Percentiles rank a stretch among this genome's conserved stretches.
phyloP scores from a whole-genome alignment of 1,140 invertebrate species.

The Anthonomus grandis region DNA sequence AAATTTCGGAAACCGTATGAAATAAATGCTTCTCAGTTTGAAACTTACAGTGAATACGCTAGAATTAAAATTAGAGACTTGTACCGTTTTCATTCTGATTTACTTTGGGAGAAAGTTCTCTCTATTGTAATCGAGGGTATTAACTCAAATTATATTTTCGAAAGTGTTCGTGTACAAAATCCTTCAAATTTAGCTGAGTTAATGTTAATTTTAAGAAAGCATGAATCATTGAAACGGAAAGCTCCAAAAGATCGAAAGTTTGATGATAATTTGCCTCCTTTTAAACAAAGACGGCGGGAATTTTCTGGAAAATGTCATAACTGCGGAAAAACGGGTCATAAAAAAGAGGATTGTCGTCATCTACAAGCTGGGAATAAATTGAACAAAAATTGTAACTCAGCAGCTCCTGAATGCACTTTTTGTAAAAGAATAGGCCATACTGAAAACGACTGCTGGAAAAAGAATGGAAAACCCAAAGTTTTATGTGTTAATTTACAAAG shows the following conservation, averaged over 20 bases:
- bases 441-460: conserved; percentile 3
- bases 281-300: not conserved
- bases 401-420: not conserved
- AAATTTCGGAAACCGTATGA: too few relatives aligned
- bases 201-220: not conserved
- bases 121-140: not conserved
- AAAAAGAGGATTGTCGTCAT: not conserved
- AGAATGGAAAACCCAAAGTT: conserved; percentile 5
- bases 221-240: conserved; percentile 1
- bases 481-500: not conserved
- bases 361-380: not conserved
- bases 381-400: not conserved
- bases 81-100: not conserved
- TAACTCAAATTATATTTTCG: not conserved
- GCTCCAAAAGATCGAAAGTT: not conserved
- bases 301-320: conserved; percentile 1
- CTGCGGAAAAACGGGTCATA: not conserved
- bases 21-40: not conserved
- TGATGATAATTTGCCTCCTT: not conserved
- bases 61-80: not conserved
- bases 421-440: conserved; percentile 7
- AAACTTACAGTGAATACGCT: not conserved
- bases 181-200: conserved; percentile 9
- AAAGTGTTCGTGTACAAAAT: not conserved
- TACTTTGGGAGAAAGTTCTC: not conserved